Evolutionary conservation across 2,888 invertebrate genomes (phyloP).

Genomic region (Gryllus longicercus): DNA sequence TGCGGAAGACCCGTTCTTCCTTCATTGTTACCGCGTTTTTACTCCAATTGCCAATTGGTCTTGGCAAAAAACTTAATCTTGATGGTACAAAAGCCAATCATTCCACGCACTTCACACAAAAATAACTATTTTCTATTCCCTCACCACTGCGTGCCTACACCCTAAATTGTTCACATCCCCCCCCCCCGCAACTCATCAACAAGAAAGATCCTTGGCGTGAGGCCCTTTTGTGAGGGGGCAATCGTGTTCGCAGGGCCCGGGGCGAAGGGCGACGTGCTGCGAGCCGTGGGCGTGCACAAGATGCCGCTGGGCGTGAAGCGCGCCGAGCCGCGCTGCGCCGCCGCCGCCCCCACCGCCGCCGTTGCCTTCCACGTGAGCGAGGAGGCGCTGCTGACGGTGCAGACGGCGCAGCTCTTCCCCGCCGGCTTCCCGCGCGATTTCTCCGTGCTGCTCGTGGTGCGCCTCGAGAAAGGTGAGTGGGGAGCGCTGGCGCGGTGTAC

Average conservation of each 20-base stretch:
- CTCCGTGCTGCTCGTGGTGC: constrained; percentile 68
- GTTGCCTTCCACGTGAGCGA: constrained; percentile 58
- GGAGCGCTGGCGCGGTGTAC: not conserved
- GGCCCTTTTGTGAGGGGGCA: not conserved
- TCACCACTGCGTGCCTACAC: too few relatives aligned
- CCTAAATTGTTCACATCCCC: too few relatives aligned
- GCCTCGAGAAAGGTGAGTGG: constrained; percentile 50
- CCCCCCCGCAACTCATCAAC: too few relatives aligned
- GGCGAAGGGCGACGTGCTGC: constrained; percentile 60
- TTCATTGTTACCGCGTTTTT: too few relatives aligned
- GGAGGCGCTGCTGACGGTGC: constrained; percentile 60
- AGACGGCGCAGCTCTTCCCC: constrained; percentile 61
- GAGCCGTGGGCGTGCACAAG: constrained; percentile 57
- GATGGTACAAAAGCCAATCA: too few relatives aligned
- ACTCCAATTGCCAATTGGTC: too few relatives aligned
- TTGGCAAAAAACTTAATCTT: too few relatives aligned
- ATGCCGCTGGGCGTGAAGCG: constrained; percentile 61
- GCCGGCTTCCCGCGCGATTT: constrained; percentile 75
- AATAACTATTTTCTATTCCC: too few relatives aligned
- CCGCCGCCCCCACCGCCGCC: constrained; percentile 51
- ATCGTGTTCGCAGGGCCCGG: too few relatives aligned
- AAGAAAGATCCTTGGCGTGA: too few relatives aligned
- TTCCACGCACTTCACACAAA: too few relatives aligned
- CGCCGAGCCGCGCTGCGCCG: constrained; percentile 62
- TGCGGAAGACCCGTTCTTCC: too few relatives aligned